phyloP scores from a whole-genome alignment of 2,797 vertebrate species.

The Gobio occitaniae region DNA sequence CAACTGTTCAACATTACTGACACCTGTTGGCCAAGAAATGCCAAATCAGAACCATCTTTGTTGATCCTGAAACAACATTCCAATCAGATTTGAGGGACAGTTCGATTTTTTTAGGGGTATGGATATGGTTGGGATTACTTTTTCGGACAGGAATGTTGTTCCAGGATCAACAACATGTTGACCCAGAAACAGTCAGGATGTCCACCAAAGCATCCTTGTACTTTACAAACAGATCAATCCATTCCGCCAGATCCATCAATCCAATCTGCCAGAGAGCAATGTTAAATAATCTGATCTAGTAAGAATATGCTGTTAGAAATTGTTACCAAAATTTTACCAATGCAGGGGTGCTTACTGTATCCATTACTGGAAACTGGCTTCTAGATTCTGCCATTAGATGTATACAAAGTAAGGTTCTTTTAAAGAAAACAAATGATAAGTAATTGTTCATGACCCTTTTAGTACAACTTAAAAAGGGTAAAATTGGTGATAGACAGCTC shows the following conservation, averaged over 20 bases:
- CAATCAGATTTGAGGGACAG: too few species aligned
- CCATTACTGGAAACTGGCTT: not conserved
- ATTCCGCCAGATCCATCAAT: not conserved
- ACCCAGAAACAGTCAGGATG: too few species aligned
- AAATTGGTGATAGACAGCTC: not conserved
- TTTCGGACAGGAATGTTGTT: too few species aligned
- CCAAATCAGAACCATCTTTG: not conserved
- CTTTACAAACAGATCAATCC: not conserved
- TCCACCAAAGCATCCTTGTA: not conserved
- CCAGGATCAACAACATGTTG: too few species aligned
- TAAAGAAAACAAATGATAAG: not conserved
- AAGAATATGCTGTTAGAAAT: not conserved
- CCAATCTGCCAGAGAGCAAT: not conserved
- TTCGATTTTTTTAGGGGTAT: too few species aligned
- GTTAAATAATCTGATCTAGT: not conserved
- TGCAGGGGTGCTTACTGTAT: not conserved
- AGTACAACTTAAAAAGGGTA: not conserved
- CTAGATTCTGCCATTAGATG: not conserved
- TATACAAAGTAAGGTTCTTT: not conserved
- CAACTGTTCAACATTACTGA: not conserved
- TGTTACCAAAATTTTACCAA: not conserved
- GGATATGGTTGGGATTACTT: too few species aligned
- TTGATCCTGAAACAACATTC: too few species aligned
- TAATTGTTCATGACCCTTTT: not conserved
- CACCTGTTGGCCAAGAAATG: conserved; percentile 25